A percentile compares a stretch with the other conserved stretches of the same genome.
These are phyloP conservation scores for Mycalesis mineus DNA, from an alignment of 2,888 invertebrate genomes.

Conservation along the genomic window DNA sequence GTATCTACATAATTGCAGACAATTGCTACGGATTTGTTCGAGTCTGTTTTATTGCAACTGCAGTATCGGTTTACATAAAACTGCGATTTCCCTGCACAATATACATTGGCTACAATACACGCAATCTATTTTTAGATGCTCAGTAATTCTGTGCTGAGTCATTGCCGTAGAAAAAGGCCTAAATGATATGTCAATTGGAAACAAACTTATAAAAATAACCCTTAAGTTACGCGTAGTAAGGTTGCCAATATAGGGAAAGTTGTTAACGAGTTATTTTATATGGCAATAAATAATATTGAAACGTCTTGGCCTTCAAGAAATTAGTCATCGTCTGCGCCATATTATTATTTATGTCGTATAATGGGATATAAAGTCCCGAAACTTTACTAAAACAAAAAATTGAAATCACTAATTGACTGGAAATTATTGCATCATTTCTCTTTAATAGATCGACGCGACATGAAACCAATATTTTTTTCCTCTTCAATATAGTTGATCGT, in stretches of 20 bases:
- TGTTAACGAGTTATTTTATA: slow-evolving; percentile 51
- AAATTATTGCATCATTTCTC: background rate
- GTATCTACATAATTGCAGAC: background rate
- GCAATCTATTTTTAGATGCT: slow-evolving; percentile 57
- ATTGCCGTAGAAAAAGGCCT: slow-evolving; percentile 55
- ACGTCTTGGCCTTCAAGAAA: slow-evolving; percentile 71
- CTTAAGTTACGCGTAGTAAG: slow-evolving; percentile 40
- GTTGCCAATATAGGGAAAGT: slow-evolving; percentile 35
- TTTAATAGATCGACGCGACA: too few species aligned
- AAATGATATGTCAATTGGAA: slow-evolving; percentile 48
- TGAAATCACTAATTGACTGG: background rate
- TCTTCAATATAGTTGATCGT: too few species aligned
- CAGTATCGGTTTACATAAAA: slow-evolving; percentile 34
- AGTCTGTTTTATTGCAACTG: slow-evolving; percentile 15
- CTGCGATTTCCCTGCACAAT: slow-evolving; percentile 33
- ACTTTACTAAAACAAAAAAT: background rate
- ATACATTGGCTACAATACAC: slow-evolving; percentile 36
- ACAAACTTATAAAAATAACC: slow-evolving; percentile 37
- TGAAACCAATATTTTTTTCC: too few species aligned
- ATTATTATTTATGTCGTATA: slow-evolving; percentile 35
- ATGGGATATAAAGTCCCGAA: slow-evolving; percentile 7
- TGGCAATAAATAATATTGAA: slow-evolving; percentile 75
- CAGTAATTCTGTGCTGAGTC: slow-evolving; percentile 61
- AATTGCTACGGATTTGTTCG: slow-evolving; percentile 3
- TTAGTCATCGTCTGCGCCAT: slow-evolving; percentile 63